Percentiles rank a stretch among this genome's conserved stretches.
Evolutionary conservation across 2,113 vertebrate species (phyloP).

Genomic region (Bujurquina vittata): DNA sequence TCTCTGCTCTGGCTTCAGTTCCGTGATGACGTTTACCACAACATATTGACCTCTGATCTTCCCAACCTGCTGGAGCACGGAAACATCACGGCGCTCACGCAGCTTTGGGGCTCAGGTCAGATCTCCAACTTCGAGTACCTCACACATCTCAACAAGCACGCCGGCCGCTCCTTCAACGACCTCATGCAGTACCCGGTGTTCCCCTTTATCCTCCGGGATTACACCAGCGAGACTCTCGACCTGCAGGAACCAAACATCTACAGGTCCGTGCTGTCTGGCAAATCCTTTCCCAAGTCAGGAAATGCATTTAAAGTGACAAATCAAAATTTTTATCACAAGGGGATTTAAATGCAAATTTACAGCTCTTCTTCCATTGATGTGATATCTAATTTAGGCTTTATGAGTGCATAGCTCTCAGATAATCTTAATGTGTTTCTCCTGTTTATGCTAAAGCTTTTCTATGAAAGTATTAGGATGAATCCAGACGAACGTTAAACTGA

Average conservation of each 20-base stretch:
- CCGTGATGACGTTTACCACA: slow-evolving; percentile 96
- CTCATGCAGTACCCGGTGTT: slow-evolving; percentile 99
- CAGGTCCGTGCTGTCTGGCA: slow-evolving; percentile 76
- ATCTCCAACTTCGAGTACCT: slow-evolving; percentile 99
- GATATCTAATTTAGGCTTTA: neutral
- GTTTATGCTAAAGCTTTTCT: neutral
- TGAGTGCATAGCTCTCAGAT: neutral
- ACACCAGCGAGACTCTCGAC: slow-evolving; percentile 91
- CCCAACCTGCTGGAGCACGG: slow-evolving; percentile 97
- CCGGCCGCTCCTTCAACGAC: slow-evolving; percentile 97
- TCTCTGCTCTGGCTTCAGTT: slow-evolving; percentile 79
- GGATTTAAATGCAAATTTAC: too few species aligned
- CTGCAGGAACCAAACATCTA: slow-evolving; percentile 88
- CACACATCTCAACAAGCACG: slow-evolving; percentile 98
- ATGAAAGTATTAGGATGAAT: neutral
- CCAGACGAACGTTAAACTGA: neutral
- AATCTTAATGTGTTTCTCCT: neutral
- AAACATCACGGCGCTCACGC: slow-evolving; percentile 95
- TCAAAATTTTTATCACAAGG: too few species aligned
- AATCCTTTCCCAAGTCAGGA: neutral
- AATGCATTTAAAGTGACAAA: too few species aligned
- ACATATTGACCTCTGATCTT: slow-evolving; percentile 92
- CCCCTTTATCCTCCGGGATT: slow-evolving; percentile 96
- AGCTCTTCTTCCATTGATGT: neutral
- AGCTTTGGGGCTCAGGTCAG: slow-evolving; percentile 95